Evolutionary conservation across 2,888 invertebrate species (phyloP), one percentile per base, ranked within the genome.

Genomic region (Clunio marinus): DNA sequence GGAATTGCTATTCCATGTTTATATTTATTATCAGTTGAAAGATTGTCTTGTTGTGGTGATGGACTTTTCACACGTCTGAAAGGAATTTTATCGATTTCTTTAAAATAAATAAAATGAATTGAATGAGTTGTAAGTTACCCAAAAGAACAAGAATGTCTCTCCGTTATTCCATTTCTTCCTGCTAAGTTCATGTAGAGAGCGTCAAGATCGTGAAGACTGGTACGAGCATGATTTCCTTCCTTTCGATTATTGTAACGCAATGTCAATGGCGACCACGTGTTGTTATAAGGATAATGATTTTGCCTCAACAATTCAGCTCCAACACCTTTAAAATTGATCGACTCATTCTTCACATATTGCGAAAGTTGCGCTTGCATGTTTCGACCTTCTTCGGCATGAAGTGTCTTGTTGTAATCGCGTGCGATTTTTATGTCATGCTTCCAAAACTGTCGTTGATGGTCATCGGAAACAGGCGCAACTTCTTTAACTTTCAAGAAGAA

Each of bases 401-500:
- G 72, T 13, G 81, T 81, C 72, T 78, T 80, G 72, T 84, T 84
- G 70, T 84, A 83, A 70, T 83, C 80, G 20, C 86, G 75, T 0
- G 83, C 83, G 68, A 84, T 80, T 75, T 83, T 84, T 5, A 87
- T 81, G 73, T 86, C 86, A 71, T 84, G 81, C 72, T 82, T 82
- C 85, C 86, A 87, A 75, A 87, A 87, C 63, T 81, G 77, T 20
- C 77, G 73, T 69, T 78, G 77, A n/a, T n/a, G n/a, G 70, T 78
- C 80, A 69, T 75, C 78, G 1, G 80, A 80, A 35, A 82, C 74
- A 0, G 86, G 84, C 22, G 83, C 83, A 1, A 86, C 85, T 77
- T 84, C 83, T 76, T 86, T 86, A 1, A 84, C 79, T 83, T 84
- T 70, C 67, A 89, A 82, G 35, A 89, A 84, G n/a, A 86, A 72